Evolutionary conservation across 2,888 invertebrate species (phyloP).

Genomic region (Cheilosia impressa): DNA sequence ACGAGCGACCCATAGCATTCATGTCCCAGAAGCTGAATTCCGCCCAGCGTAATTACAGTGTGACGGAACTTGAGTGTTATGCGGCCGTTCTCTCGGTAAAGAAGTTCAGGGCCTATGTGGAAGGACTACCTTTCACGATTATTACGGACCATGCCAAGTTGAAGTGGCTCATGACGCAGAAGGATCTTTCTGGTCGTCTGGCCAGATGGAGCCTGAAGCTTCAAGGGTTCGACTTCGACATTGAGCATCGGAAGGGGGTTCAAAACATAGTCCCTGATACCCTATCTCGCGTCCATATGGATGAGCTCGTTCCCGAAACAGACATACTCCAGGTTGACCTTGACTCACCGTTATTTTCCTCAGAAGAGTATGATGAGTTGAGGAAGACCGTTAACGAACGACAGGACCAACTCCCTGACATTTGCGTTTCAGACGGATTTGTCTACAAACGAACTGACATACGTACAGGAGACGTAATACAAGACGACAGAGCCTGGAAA

Average conservation of each 20-base stretch:
- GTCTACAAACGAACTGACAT: background rate
- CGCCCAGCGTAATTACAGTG: no score
- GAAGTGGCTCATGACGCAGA: background rate
- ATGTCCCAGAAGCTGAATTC: background rate
- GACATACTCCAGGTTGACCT: no score
- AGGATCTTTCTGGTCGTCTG: background rate
- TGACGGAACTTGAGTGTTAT: background rate
- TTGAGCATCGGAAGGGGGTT: no score
- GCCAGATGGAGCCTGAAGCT: background rate
- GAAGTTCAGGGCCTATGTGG: background rate
- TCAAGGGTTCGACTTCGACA: background rate
- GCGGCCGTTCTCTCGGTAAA: background rate
- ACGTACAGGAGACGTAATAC: background rate
- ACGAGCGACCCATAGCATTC: background rate
- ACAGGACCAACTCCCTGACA: background rate
- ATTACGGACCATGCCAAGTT: background rate
- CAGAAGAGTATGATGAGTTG: slow-evolving; percentile 4
- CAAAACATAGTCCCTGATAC: no score
- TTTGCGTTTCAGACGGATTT: background rate
- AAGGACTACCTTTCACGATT: background rate
- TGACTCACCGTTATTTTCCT: background rate
- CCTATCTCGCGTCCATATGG: no score
- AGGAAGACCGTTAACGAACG: background rate
- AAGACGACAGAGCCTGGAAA: background rate
- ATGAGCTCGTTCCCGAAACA: no score